phyloP scores from a whole-genome alignment of 2,888 invertebrate species.

The Apodemia arnacis region DNA sequence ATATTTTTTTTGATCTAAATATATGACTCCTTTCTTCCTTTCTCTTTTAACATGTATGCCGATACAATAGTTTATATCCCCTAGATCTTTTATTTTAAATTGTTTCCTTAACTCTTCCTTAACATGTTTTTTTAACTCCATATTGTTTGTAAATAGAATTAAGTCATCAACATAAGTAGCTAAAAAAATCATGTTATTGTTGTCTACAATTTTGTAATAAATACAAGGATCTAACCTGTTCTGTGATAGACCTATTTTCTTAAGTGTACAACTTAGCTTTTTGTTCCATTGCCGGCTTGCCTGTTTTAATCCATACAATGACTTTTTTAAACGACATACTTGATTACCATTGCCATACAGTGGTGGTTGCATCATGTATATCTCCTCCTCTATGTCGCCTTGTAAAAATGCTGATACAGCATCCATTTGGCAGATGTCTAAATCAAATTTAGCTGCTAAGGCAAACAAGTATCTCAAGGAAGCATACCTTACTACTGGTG shows the following conservation, averaged over 20 bases:
- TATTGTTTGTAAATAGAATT: conserved; percentile 31
- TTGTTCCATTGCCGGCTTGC: not conserved
- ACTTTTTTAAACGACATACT: conserved; percentile 52
- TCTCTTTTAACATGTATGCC: too few relatives aligned
- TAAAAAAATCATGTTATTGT: conserved; percentile 14
- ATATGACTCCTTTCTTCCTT: too few relatives aligned
- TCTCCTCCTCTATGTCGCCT: conserved; percentile 73
- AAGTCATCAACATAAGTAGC: conserved; percentile 42
- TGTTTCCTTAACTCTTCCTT: not conserved
- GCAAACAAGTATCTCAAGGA: conserved; percentile 59
- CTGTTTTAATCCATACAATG: conserved; percentile 39
- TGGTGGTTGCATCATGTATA: conserved; percentile 64
- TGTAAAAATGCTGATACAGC: conserved; percentile 61
- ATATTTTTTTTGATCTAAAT: conserved; percentile 1
- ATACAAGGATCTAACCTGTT: too few relatives aligned
- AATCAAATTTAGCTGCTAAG: conserved; percentile 39
- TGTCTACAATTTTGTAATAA: conserved; percentile 1
- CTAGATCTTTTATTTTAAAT: not conserved
- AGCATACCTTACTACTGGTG: conserved; percentile 74
- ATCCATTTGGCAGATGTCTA: conserved; percentile 30
- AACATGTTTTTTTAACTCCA: conserved; percentile 1
- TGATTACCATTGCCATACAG: conserved; percentile 25
- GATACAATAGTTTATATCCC: not conserved
- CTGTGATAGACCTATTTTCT: too few relatives aligned
- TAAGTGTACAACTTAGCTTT: not conserved